phyloP scores from a whole-genome alignment of 2,113 vertebrate species.

The Pseudorasbora parva region DNA sequence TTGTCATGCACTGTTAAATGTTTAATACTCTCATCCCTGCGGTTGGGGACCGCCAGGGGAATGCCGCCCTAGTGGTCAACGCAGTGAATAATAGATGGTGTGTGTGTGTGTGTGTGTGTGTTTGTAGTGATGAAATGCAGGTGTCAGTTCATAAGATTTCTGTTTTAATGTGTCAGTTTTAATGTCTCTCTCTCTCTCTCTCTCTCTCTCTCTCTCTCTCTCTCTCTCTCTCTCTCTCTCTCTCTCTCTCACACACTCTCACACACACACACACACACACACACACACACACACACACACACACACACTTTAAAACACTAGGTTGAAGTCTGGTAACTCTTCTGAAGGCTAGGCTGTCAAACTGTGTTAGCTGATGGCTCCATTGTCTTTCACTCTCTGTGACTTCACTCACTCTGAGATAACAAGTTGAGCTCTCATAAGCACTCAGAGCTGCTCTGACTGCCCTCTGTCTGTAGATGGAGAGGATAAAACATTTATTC shows the following conservation, averaged over 20 bases:
- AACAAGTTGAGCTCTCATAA: conserved; percentile 25
- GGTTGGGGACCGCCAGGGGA: conserved; percentile 71
- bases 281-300: conserved; percentile 24
- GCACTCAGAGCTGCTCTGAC: conserved; percentile 34
- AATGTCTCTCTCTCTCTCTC: conserved; percentile 24
- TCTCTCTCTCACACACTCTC: conserved; percentile 18
- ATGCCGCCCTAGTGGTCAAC: conserved; percentile 70
- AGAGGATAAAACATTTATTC: conserved; percentile 53
- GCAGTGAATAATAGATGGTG: conserved; percentile 79
- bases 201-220: neutral
- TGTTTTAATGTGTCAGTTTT: conserved; percentile 47
- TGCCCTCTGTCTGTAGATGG: conserved; percentile 34
- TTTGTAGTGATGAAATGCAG: conserved; percentile 61
- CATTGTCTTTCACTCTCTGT: conserved; percentile 47
- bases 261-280: conserved; percentile 35
- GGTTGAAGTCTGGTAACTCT: conserved; percentile 45
- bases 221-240: conserved; percentile 23
- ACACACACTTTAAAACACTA: conserved; percentile 38
- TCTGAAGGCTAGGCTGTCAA: conserved; percentile 51
- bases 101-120: conserved; percentile 38
- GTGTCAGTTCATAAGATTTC: conserved; percentile 69
- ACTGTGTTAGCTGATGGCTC: conserved; percentile 46
- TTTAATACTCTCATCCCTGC: conserved; percentile 74
- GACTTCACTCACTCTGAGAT: conserved; percentile 36
- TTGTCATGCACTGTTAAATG: conserved; percentile 81